Conservation (phyloP, 2,113 vertebrate genomes). For the Galbula dea region DNA sequence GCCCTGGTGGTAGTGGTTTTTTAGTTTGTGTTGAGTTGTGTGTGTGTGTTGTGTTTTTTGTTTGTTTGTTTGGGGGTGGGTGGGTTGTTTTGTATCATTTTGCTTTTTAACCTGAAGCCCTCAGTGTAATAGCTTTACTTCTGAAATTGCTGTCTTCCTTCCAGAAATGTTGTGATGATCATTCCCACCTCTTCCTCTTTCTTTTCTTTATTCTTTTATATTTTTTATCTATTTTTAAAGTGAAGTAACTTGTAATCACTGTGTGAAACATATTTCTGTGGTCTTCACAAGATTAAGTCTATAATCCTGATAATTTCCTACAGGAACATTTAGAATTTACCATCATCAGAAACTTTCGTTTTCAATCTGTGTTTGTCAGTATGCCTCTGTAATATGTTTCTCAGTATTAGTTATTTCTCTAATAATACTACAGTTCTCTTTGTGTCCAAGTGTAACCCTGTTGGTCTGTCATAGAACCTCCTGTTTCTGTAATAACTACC, state of each 20-base stretch:
- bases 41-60: too few relatives aligned
- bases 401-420: neutral
- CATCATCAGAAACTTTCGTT: neutral
- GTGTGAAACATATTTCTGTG: neutral
- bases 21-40: neutral
- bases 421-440: neutral
- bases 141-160: neutral
- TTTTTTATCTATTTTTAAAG: neutral
- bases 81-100: neutral
- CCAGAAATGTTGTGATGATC: neutral
- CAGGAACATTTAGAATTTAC: neutral
- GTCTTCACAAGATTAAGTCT: neutral
- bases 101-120: neutral
- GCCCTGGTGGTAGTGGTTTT: neutral
- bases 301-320: neutral
- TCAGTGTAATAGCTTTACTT: neutral
- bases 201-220: neutral
- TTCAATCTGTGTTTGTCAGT: neutral
- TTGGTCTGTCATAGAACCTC: neutral
- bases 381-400: neutral
- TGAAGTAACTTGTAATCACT: neutral
- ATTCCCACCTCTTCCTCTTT: neutral
- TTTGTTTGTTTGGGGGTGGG: too few relatives aligned
- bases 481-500: slow-evolving; percentile 6
- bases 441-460: neutral